phyloP scores from a whole-genome alignment of 1,140 invertebrate species.

The Andrena cerasifolii region DNA sequence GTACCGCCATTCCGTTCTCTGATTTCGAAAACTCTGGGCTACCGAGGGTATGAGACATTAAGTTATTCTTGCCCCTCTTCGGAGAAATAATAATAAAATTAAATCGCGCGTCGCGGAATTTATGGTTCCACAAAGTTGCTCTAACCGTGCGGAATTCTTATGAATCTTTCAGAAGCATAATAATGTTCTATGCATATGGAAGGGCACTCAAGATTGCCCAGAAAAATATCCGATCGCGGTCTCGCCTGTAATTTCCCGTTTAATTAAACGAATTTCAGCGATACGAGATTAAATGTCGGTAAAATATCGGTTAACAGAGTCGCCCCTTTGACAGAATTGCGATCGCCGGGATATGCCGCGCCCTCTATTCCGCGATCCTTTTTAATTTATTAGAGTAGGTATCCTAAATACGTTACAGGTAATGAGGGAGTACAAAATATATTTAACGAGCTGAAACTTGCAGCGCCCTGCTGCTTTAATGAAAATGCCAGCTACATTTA shows the following conservation, averaged over 20 bases:
- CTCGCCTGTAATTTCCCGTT: conserved; percentile 14
- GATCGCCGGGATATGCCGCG: too few species aligned
- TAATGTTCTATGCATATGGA: conserved; percentile 36
- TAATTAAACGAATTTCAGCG: conserved; percentile 21
- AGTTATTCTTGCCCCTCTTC: too few species aligned
- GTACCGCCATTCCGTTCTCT: too few species aligned
- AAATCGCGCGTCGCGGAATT: neutral
- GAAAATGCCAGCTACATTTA: too few species aligned
- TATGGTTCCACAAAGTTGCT: conserved; percentile 10
- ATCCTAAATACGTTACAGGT: too few species aligned
- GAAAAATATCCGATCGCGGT: neutral
- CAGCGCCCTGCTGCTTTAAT: neutral
- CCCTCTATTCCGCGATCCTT: neutral
- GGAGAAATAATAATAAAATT: neutral
- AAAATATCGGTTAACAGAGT: neutral
- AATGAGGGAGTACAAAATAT: too few species aligned
- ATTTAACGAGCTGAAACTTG: neutral
- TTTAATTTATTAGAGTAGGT: neutral
- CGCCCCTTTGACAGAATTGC: neutral
- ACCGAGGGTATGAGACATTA: too few species aligned
- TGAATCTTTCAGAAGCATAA: conserved; percentile 30
- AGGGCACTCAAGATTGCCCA: conserved; percentile 5
- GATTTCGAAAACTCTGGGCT: too few species aligned
- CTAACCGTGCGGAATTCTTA: neutral
- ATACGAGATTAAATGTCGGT: neutral